Evolutionary conservation across 2,888 invertebrate species (phyloP), one percentile per base, ranked within the genome.

Genomic region (Tipula vernalis): DNA sequence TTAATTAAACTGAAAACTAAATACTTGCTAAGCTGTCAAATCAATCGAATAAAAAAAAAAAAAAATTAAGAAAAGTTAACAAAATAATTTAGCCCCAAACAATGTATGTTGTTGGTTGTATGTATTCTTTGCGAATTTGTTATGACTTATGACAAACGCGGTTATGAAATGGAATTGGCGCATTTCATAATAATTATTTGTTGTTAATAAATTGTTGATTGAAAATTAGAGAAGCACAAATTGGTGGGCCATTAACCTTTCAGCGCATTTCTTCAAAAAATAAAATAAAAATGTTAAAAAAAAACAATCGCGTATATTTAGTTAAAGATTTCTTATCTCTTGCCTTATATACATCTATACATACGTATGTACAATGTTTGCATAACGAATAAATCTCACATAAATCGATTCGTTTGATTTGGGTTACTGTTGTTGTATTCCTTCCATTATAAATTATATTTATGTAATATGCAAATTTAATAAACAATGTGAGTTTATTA

Each of bases 391-490:
- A 71, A 71, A 71, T 71, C 71, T 71, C 71, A 71, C 71, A 71
- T 71, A 71, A 71, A 28, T 71, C 71, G 71, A 71, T 71, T 71
- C 71, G 71, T 71, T 71, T 18, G 71, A 71, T 71, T 71, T 71
- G 18, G 57, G 12, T 71, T 12, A 2, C 12, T 18, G 18, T 71
- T 18, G 18, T 12, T 18, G 71, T 71, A 71, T 71, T 71, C 28
- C 71, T 71, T 71, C 28, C 71, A 71, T 51, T 71, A 71, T 71
- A 71, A 71, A 71, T 71, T 71, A 71, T 71, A 71, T 71, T 71
- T 71, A 71, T 71, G 71, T 71, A 71, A 71, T 71, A 71, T 71
- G 71, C 71, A 71, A 71, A 71, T 71, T 71, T 71, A 71, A 71
- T 71, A 71, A 71, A 71, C 71, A 71, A 71, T 71, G 71, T 71